phyloP scores from a whole-genome alignment of 2,113 vertebrate genomes.

The Regulus satrapa region DNA sequence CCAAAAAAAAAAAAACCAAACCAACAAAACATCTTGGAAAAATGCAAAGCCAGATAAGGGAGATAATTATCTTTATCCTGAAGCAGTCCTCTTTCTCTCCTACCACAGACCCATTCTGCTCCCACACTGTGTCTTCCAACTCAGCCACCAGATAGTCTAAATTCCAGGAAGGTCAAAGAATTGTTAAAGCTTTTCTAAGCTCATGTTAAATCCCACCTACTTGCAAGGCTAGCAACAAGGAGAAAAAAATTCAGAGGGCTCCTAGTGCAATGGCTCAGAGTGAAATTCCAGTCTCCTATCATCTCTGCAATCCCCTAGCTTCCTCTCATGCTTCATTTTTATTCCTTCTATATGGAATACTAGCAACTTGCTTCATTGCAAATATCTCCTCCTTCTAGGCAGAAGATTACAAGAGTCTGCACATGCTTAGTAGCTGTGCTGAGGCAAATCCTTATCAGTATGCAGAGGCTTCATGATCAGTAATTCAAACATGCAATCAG shows the following conservation, averaged over 20 bases:
- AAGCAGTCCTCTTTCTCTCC: background rate
- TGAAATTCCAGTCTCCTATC: background rate
- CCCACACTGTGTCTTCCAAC: background rate
- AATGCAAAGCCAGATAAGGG: background rate
- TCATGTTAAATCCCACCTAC: background rate
- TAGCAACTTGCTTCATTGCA: background rate
- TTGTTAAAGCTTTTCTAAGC: background rate
- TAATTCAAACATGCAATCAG: background rate
- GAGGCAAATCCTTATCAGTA: background rate
- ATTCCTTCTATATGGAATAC: background rate
- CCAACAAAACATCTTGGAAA: background rate
- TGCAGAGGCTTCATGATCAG: background rate
- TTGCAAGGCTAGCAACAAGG: background rate
- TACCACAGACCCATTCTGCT: background rate
- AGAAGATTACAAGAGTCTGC: background rate
- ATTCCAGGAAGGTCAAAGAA: background rate
- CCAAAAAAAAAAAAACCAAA: too few species aligned
- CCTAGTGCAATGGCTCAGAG: background rate
- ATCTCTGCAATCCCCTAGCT: background rate
- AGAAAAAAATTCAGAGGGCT: background rate
- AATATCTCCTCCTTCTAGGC: background rate
- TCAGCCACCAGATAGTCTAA: background rate
- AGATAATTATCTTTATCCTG: background rate
- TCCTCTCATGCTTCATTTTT: background rate
- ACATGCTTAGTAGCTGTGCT: background rate